Percentiles rank a stretch among this genome's conserved stretches.
phyloP scores from a whole-genome alignment of 2,888 invertebrate species.

The Agriopis marginaria region DNA sequence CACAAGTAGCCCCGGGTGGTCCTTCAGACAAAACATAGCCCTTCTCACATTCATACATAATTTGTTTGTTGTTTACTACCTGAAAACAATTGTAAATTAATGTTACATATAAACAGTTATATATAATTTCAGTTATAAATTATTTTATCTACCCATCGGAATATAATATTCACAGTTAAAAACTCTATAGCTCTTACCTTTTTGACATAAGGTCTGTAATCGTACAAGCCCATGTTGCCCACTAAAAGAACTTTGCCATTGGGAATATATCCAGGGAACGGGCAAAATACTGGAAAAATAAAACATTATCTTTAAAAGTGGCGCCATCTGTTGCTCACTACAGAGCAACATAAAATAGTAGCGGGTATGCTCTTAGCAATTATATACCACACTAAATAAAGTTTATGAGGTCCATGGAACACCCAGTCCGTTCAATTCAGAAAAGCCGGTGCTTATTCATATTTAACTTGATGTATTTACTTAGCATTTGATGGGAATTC shows the following conservation, averaged over 20 bases:
- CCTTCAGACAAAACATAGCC: constrained; percentile 95
- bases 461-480: no score
- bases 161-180: background rate
- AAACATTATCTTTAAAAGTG: constrained; percentile 2
- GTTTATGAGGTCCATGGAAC: no score
- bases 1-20: constrained; percentile 97
- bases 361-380: no score
- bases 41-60: constrained; percentile 98
- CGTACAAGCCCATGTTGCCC: constrained; percentile 98
- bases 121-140: background rate
- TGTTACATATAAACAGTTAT: background rate
- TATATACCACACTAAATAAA: no score
- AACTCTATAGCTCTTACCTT: constrained; percentile 86
- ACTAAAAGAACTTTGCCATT: constrained; percentile 97
- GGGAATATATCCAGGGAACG: constrained; percentile 95
- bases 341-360: no score
- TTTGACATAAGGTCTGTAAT: constrained; percentile 96
- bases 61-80: constrained; percentile 96
- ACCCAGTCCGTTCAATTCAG: no score
- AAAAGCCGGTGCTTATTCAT: no score
- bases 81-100: constrained; percentile 46
- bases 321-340: no score
- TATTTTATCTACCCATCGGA: no score
- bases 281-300: constrained; percentile 92
- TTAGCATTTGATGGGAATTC: no score